A percentile compares a stretch with the other conserved stretches of the same genome.
These are phyloP conservation scores for Carassius gibelio DNA, from an alignment of 2,113 vertebrate genomes.

Conservation along the genomic window DNA sequence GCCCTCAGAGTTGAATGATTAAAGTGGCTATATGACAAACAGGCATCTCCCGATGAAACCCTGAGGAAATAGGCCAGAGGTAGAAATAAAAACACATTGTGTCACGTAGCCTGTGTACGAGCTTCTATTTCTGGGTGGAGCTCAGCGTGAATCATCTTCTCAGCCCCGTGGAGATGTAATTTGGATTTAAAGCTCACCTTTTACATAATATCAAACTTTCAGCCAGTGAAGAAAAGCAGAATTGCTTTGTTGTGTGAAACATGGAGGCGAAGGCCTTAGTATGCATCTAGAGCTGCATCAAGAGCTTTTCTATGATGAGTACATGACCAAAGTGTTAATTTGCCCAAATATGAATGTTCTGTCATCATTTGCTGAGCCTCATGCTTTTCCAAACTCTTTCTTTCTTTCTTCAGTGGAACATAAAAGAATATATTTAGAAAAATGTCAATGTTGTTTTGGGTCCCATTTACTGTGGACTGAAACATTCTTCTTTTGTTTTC, in stretches of 20 bases:
- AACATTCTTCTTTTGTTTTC: neutral
- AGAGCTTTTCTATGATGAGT: neutral
- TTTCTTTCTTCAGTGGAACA: neutral
- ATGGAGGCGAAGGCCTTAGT: neutral
- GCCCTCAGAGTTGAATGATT: constrained; percentile 18
- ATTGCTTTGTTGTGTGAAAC: neutral
- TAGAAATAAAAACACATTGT: constrained; percentile 3
- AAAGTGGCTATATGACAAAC: neutral
- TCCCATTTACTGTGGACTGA: too few relatives aligned
- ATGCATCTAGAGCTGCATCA: neutral
- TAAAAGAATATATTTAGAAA: neutral
- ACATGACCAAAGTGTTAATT: neutral
- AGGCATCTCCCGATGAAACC: neutral
- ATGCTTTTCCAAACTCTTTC: too few relatives aligned
- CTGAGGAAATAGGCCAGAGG: constrained; percentile 43
- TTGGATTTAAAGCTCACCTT: constrained; percentile 23
- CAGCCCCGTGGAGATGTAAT: neutral
- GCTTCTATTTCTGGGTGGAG: constrained; percentile 49
- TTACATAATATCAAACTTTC: constrained; percentile 35
- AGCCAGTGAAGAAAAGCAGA: neutral
- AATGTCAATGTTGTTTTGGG: too few relatives aligned
- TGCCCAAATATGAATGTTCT: neutral
- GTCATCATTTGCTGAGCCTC: neutral
- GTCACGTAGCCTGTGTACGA: constrained; percentile 30
- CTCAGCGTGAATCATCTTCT: constrained; percentile 44